Percentiles rank a stretch among this genome's conserved stretches.
These are phyloP conservation scores for Camponotus fellah DNA, from an alignment of 2,888 invertebrate species.

Conservation along the genomic window DNA sequence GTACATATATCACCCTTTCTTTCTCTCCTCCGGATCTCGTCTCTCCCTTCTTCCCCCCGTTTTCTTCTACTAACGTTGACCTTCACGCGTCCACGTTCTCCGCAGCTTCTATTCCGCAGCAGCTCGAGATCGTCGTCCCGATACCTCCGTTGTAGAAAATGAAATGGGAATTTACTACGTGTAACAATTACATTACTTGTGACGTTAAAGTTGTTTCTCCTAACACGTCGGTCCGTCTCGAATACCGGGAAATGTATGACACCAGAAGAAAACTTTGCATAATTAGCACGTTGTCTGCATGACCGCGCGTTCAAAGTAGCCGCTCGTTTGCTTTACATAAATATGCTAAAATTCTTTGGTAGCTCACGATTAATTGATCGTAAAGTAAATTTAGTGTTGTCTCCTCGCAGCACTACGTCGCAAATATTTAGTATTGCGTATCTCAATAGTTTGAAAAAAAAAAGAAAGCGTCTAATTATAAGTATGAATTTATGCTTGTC, in stretches of 20 bases:
- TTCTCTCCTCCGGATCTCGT: conserved; percentile 6
- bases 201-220: conserved; percentile 34
- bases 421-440: neutral
- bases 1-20: conserved; percentile 10
- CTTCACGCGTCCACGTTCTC: conserved; percentile 16
- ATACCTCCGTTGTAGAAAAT: conserved; percentile 5
- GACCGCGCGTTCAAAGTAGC: conserved; percentile 25
- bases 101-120: conserved; percentile 22
- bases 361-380: conserved; percentile 20
- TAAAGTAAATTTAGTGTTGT: conserved; percentile 21
- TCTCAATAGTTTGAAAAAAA: neutral
- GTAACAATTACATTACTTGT: conserved; percentile 36
- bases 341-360: conserved; percentile 33
- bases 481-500: neutral
- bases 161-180: conserved; percentile 28
- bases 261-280: conserved; percentile 51
- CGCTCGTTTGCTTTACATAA: conserved; percentile 13
- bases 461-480: neutral
- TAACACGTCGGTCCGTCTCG: conserved; percentile 6
- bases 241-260: conserved; percentile 43
- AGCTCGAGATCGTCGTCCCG: neutral
- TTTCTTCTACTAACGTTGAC: conserved; percentile 6
- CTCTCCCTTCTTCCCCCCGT: neutral
- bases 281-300: conserved; percentile 29
- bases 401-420: neutral